Base-by-base conservation (phyloP, 2,888 invertebrate species). In the Nemotelus pantherinus region DNA sequence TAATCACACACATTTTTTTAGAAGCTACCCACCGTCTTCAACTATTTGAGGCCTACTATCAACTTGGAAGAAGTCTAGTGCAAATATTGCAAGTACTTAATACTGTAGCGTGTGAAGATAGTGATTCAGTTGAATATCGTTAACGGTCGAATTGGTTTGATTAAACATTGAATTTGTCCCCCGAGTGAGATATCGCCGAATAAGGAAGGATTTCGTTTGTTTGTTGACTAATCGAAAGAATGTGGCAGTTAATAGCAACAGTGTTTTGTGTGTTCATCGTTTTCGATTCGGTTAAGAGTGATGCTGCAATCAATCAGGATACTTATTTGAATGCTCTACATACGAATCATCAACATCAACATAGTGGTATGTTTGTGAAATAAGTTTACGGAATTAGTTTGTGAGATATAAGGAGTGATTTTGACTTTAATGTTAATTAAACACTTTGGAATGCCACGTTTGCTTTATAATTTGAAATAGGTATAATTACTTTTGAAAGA, bases 301-400 rank as follows among this genome's bases (percentile, higher is more conserved):
- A 80, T n/a, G 77, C 77, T 53, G 57, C 68, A 43, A n/a, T 64
- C 77, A 58, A 79, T 77, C 79, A 85, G 81, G 85, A 85, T 81
- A 82, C 85, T 4, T 85, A 85, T 79, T 79, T 84, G 76, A 83
- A 85, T 78, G 85, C 85, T 3, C 76, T 85, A 39, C 83, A 85
- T 78, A 84, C 80, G 70, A 84, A 85, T 2, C 85, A 85, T 76
- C 25, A 25, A 25, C 82, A 83, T 45, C 50, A 70, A 48, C 76
- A 58, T 71, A 67, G 60, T 78, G 80, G 80, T 80, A 57, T 60
- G 78, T 80, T 48, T 45, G 25, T 25, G 25, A 25, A 25, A 25
- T 25, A 25, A 25, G 25, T 25, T 39, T 25, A 25, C 25, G 25
- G 47, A 50, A 7, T 1, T 50, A 47, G 39, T 63, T 47, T n/a